Base-by-base conservation (phyloP, 2,113 vertebrate genomes). In the Sinocyclocheilus grahami region DNA sequence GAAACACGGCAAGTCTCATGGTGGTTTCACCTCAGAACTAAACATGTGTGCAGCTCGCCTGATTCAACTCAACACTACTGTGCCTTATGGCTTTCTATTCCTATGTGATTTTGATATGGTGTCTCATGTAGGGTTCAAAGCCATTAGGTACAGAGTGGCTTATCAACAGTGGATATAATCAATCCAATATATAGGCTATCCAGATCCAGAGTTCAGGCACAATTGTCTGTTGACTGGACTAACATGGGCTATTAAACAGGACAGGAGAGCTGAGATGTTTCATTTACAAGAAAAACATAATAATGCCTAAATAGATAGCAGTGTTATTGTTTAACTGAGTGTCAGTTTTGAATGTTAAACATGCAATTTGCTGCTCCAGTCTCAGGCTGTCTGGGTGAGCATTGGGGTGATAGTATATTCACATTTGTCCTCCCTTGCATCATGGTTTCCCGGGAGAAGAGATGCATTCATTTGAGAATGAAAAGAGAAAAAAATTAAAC, bases 21-120 rank as follows among this genome's bases (percentile, higher is more conserved):
- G 20, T 62, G 42, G 65, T 85, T 84, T 90, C 86, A 39, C 74
- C 71, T 86, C 83, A 83, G 63, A 78, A 75, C 46, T 48, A 48
- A 48, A 48, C 46, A 12, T 0, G 42, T 1, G 72, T 75, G 33
- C 16, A 78, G 69, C 46, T 24, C 60, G 69, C 46, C 30, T 65
- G 63, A 86, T 84, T 87, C 79, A 27, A 62, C 37, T 85, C 37
- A 39, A 72, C 51, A 88, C 96, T 94, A 90, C 93, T 96, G 97
- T 94, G 96, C 95, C 93, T 92, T 99, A 99, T 99, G 98, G 98
- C 98, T 99, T 99, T 99, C 97, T 98, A 99, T 99, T 99, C 98
- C 98, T 99, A 99, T 98, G 98, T 99, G 98, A 99, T 96, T 96
- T 94, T 82, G 94, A 93, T 94, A 94, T 94, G 93, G 92, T 80